Base-by-base conservation (phyloP, 2,888 invertebrate genomes). In the Tanypteryx hageni region DNA sequence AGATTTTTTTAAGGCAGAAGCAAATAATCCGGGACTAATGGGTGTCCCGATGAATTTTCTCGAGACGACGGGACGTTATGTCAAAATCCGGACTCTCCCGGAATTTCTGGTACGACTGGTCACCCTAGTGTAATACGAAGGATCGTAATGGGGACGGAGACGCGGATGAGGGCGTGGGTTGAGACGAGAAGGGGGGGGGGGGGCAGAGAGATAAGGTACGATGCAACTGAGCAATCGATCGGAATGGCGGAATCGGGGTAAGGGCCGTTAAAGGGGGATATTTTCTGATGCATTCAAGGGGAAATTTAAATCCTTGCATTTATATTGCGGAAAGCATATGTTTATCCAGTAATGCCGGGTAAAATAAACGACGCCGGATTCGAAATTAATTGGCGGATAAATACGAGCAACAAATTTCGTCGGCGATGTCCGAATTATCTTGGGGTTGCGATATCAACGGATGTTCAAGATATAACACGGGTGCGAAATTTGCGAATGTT, bases 181-280 rank as follows among this genome's bases (percentile, higher is more conserved):
- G 44, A 44, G 5, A 5, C 44, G 44, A 5, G 44, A 44, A 5
- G 44, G 27, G 76, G 14, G 22, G 27, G 27, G 13, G 18, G 11
- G 76, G 10, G 27, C 14, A n/a, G 68, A 68, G 76, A 22, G 27
- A 76, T 22, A 27, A 44, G 27, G 27, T 11, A 76, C 22, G 76
- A 76, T 76, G 76, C 76, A 76, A 76, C 76, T 76, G 76, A 76
- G 76, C 9, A 76, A 76, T 76, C 76, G 76, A 76, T 76, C 22
- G 11, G 11, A 11, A 13, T 7, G 27, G 18, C n/a, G 68, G 68
- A 27, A 27, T 27, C 76, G 76, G 76, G 76, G 76, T 76, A 76
- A 76, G 27, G n/a, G 76, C 76, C 76, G 76, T 76, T 76, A 76
- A 76, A 76, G 76, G 27, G 76, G 27, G 76, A 76, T 76, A 76